Conservation (phyloP, 2,797 vertebrate species). For the Ctenochaetus hawaiiensis region DNA sequence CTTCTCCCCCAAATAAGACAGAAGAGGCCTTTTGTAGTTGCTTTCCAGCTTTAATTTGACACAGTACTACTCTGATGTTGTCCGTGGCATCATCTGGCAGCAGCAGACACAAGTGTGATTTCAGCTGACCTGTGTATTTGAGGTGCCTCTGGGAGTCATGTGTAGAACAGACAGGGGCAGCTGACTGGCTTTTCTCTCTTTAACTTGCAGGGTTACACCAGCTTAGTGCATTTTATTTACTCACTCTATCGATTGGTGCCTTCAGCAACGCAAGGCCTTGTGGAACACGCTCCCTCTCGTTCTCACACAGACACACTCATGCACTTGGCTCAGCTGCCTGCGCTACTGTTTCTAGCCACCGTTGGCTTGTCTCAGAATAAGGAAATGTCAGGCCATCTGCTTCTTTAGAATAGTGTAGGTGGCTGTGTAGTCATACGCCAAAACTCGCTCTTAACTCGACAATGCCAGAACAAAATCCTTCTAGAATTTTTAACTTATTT, state of each 20-base stretch:
- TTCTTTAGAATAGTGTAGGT: conserved; percentile 53
- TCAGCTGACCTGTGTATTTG: conserved; percentile 64
- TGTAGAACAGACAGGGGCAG: conserved; percentile 73
- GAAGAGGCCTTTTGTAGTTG: conserved; percentile 24
- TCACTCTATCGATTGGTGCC: conserved; percentile 83
- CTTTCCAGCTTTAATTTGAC: conserved; percentile 57
- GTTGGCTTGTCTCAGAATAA: conserved; percentile 51
- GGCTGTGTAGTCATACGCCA: conserved; percentile 41
- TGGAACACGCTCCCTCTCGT: conserved; percentile 65
- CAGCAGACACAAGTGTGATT: conserved; percentile 49
- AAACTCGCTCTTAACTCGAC: conserved; percentile 20
- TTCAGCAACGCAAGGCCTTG: conserved; percentile 76
- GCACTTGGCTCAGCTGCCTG: conserved; percentile 52
- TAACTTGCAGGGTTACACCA: conserved; percentile 83
- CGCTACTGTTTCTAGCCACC: conserved; percentile 57
- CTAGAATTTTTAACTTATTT: conserved; percentile 32
- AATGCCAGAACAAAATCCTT: conserved; percentile 37
- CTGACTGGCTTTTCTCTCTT: conserved; percentile 81
- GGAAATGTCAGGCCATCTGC: conserved; percentile 70
- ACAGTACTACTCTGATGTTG: conserved; percentile 32
- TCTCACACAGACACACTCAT: conserved; percentile 42
- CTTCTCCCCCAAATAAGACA: conserved; percentile 12
- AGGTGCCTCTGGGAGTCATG: conserved; percentile 63
- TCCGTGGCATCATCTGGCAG: conserved; percentile 40
- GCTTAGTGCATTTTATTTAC: conserved; percentile 87